Evolutionary conservation across 2,888 invertebrate species (phyloP).

Genomic region (Orthosia gracilis): DNA sequence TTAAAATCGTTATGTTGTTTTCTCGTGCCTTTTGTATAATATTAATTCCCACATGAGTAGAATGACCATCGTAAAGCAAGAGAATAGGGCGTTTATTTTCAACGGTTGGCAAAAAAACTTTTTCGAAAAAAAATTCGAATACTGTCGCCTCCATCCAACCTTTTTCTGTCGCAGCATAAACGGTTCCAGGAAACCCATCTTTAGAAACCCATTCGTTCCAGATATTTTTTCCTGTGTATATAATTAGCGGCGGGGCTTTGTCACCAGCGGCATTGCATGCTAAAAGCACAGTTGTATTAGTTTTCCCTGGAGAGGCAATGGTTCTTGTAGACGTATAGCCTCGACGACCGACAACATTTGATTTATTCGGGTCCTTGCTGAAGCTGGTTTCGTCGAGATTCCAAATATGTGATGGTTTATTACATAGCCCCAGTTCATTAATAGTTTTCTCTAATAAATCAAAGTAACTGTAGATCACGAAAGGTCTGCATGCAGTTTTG

Average conservation of each 20-base stretch:
- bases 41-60: neutral
- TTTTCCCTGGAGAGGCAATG: constrained; percentile 7
- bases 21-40: neutral
- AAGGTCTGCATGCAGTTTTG: constrained; percentile 61
- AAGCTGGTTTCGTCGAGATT: constrained; percentile 59
- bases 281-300: constrained; percentile 1
- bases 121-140: too few relatives aligned
- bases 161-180: constrained; percentile 1
- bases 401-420: constrained; percentile 60
- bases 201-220: constrained; percentile 5
- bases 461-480: constrained; percentile 57
- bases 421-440: neutral
- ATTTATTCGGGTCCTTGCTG: constrained; percentile 49
- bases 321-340: constrained; percentile 23
- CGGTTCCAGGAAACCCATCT: constrained; percentile 5
- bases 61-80: neutral
- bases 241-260: constrained; percentile 6
- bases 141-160: constrained; percentile 11
- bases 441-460: constrained; percentile 50
- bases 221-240: constrained; percentile 1
- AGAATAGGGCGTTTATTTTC: constrained; percentile 8
- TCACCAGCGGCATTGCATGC: constrained; percentile 4
- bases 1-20: constrained; percentile 8
- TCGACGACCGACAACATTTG: constrained; percentile 36
- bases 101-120: too few relatives aligned